These are phyloP conservation scores for Struthidea cinerea DNA, from an alignment of 2,113 vertebrate species.

Conservation along the genomic window DNA sequence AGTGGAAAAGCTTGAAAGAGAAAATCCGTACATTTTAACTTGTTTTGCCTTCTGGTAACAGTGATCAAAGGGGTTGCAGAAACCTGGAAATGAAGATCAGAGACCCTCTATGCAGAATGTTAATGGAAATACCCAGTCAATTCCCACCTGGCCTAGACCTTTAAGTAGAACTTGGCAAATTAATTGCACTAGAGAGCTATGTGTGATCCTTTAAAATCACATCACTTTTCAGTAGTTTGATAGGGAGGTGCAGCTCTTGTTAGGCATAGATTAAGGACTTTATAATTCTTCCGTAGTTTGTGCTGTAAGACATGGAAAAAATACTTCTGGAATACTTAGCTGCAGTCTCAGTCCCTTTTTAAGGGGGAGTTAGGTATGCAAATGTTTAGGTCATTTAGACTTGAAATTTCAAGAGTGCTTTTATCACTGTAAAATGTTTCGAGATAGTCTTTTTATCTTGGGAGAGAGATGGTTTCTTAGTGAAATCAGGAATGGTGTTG, in stretches of 20 bases:
- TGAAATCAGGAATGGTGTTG: not conserved
- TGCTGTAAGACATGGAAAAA: not conserved
- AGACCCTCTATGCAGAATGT: slow-evolving; percentile 10
- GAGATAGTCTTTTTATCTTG: not conserved
- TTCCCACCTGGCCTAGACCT: slow-evolving; percentile 35
- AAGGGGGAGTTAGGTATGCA: not conserved
- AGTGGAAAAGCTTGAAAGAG: not conserved
- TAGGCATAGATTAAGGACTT: not conserved
- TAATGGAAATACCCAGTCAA: slow-evolving; percentile 30
- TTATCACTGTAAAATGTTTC: not conserved
- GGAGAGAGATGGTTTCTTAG: not conserved
- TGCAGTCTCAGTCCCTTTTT: not conserved
- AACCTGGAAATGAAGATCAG: slow-evolving; percentile 37
- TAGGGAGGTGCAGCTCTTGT: not conserved
- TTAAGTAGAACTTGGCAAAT: slow-evolving; percentile 39
- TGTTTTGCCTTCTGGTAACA: slow-evolving; percentile 16
- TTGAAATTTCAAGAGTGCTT: not conserved
- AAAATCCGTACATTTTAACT: slow-evolving; percentile 15
- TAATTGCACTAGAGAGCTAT: not conserved
- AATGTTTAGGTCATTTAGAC: not conserved
- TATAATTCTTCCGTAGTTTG: not conserved
- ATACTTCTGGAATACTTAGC: not conserved
- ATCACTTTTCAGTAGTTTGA: not conserved
- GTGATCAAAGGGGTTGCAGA: slow-evolving; percentile 25
- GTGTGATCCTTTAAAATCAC: not conserved